These are phyloP conservation scores for Euura lappo DNA, from an alignment of 1,140 invertebrate genomes.

Conservation along the genomic window DNA sequence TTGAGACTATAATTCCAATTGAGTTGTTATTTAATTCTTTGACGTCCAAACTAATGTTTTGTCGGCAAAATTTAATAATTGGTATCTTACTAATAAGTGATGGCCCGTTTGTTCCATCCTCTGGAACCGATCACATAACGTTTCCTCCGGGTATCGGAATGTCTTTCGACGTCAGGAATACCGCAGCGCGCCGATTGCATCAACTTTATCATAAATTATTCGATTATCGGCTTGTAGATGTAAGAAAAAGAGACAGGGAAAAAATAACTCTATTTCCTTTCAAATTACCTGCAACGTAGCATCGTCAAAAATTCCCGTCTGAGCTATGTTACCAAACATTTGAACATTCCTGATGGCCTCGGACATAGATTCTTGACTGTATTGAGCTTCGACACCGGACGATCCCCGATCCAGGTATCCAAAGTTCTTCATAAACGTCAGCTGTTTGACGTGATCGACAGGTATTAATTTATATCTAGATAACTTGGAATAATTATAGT, in stretches of 20 bases:
- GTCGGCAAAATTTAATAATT: neutral
- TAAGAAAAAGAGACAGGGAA: neutral
- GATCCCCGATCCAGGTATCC: constrained; percentile 64
- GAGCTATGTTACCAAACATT: constrained; percentile 68
- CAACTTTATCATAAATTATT: constrained; percentile 52
- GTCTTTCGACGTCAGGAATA: constrained; percentile 63
- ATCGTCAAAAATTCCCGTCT: constrained; percentile 68
- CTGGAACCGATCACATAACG: constrained; percentile 64
- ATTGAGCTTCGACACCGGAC: constrained; percentile 60
- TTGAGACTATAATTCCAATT: too few species aligned
- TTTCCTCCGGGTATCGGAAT: constrained; percentile 51
- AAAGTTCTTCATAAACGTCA: constrained; percentile 68
- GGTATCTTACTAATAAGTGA: constrained; percentile 66
- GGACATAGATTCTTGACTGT: constrained; percentile 63
- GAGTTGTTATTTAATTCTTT: too few species aligned
- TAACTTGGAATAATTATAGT: too few species aligned
- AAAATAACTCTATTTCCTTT: constrained; percentile 8
- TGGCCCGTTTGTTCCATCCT: constrained; percentile 68
- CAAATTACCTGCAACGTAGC: constrained; percentile 62
- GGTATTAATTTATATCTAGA: too few species aligned
- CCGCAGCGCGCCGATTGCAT: constrained; percentile 71
- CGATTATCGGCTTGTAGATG: too few species aligned
- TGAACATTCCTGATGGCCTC: constrained; percentile 70
- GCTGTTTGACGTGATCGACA: constrained; percentile 42
- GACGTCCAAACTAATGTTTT: too few species aligned